phyloP scores from a whole-genome alignment of 1,140 invertebrate genomes.

The Megalopta genalis region DNA sequence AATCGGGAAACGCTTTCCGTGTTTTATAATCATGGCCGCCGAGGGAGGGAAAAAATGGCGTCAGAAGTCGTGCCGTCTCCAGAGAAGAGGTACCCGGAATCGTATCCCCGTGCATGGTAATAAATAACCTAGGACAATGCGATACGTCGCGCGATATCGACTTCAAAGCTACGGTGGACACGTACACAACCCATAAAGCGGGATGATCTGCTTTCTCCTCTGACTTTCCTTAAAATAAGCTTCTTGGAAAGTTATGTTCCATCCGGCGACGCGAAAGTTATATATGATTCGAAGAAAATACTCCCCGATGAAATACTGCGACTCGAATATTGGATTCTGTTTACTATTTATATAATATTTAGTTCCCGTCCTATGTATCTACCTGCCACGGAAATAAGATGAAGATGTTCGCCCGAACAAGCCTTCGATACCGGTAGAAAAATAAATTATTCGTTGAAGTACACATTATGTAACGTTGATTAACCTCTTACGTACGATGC shows the following conservation, averaged over 20 bases:
- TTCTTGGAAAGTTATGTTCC: constrained; percentile 21
- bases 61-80: neutral
- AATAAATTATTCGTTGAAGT: too few species aligned
- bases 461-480: too few species aligned
- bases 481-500: too few species aligned
- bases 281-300: constrained; percentile 43
- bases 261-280: constrained; percentile 37
- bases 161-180: constrained; percentile 37
- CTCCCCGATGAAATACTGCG: constrained; percentile 3
- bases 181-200: constrained; percentile 55
- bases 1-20: too few species aligned
- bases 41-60: too few species aligned
- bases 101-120: constrained; percentile 47
- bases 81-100: constrained; percentile 19
- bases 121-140: constrained; percentile 64
- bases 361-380: neutral
- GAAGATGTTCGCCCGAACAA: too few species aligned
- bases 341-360: neutral
- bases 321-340: constrained; percentile 1
- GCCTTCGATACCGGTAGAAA: too few species aligned
- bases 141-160: constrained; percentile 39
- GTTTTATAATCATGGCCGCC: too few species aligned
- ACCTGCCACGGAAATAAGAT: too few species aligned
- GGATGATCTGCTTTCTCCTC: constrained; percentile 49
- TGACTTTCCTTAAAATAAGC: constrained; percentile 33